Conservation (phyloP, 2,888 invertebrate species). For the Macaria notata region DNA sequence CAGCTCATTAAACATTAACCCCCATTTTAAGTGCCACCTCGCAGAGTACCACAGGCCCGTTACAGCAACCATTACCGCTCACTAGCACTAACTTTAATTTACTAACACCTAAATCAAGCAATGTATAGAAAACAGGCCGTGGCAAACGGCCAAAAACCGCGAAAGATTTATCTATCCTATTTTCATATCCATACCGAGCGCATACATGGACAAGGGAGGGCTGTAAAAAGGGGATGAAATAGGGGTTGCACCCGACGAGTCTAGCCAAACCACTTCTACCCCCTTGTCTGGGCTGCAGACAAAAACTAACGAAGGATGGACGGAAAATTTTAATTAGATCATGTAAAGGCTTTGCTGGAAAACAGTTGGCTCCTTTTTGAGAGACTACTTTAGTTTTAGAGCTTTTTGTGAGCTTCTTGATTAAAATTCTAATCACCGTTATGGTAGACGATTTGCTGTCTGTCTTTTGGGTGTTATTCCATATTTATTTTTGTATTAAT, state of each 20-base stretch:
- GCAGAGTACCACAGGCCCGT: slow-evolving; percentile 10
- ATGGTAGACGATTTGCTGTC: neutral
- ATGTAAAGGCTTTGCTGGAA: slow-evolving; percentile 14
- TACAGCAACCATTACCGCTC: slow-evolving; percentile 16
- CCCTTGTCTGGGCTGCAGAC: slow-evolving; percentile 14
- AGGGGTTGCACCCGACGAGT: slow-evolving; percentile 25
- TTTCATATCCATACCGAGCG: slow-evolving; percentile 40
- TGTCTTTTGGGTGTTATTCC: no score
- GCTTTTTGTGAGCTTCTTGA: slow-evolving; percentile 1
- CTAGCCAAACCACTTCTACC: slow-evolving; percentile 16
- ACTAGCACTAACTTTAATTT: slow-evolving; percentile 42
- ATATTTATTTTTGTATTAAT: no score
- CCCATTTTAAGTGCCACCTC: slow-evolving; percentile 15
- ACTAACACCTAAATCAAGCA: slow-evolving; percentile 52
- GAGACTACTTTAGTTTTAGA: slow-evolving; percentile 4
- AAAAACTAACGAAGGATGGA: slow-evolving; percentile 22
- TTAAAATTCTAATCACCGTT: slow-evolving; percentile 4
- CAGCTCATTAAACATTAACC: slow-evolving; percentile 9
- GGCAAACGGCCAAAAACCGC: slow-evolving; percentile 61
- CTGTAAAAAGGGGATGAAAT: slow-evolving; percentile 27
- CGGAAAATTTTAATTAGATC: slow-evolving; percentile 20
- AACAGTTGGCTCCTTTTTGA: slow-evolving; percentile 1
- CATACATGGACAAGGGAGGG: slow-evolving; percentile 19
- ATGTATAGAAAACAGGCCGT: slow-evolving; percentile 41
- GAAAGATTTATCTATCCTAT: slow-evolving; percentile 61